Conservation (phyloP, 2,888 invertebrate genomes). For the Kuschelorhynchus macadamiae region DNA sequence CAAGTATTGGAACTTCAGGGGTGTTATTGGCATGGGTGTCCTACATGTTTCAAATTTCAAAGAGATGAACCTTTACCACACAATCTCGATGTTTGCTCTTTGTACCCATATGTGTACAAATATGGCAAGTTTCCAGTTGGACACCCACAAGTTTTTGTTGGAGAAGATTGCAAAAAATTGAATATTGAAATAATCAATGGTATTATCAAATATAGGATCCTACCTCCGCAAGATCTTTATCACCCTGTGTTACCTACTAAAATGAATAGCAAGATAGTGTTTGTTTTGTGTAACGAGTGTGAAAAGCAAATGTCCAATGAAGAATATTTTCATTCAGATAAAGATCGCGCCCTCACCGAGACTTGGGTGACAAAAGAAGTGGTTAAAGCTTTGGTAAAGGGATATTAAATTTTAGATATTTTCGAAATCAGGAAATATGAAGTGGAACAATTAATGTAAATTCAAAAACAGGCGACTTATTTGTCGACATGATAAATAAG, state of each 20-base stretch:
- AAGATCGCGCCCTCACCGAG: slow-evolving; percentile 14
- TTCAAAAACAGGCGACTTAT: slow-evolving; percentile 10
- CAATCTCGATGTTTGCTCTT: slow-evolving; percentile 45
- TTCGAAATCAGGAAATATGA: slow-evolving; percentile 13
- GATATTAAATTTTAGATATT: slow-evolving; percentile 26
- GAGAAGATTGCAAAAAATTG: slow-evolving; percentile 37
- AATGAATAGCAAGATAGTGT: no score
- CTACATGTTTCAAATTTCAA: no score
- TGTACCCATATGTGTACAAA: no score
- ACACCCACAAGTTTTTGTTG: slow-evolving; percentile 55
- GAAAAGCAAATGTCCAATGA: slow-evolving; percentile 51
- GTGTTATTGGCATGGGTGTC: no score
- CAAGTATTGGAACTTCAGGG: no score
- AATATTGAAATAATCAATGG: slow-evolving; percentile 6
- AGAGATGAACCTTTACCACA: slow-evolving; percentile 12
- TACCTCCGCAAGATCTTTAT: no score
- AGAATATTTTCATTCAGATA: slow-evolving; percentile 18
- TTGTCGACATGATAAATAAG: slow-evolving; percentile 60
- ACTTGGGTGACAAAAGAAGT: slow-evolving; percentile 57
- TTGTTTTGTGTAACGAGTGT: slow-evolving; percentile 59
- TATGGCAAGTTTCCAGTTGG: no score
- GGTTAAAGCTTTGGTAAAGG: slow-evolving; percentile 55
- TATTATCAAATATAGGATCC: no score
- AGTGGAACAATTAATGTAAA: slow-evolving; percentile 52
- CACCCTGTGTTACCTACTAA: no score